phyloP scores from a whole-genome alignment of 2,888 invertebrate species.

The Drosophila melanosoma region DNA sequence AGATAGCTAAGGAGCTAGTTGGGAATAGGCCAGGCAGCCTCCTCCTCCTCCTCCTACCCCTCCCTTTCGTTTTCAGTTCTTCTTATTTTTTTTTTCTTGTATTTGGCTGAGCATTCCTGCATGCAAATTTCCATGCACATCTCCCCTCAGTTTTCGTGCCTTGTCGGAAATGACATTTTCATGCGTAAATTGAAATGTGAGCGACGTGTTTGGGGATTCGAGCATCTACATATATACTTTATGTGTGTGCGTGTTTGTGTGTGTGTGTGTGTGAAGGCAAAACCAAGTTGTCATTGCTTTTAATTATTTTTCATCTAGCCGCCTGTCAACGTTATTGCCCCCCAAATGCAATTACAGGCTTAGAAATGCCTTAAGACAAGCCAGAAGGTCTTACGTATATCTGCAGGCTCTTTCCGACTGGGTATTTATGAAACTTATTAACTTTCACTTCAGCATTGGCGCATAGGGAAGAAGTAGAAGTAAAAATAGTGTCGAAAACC shows the following conservation, averaged over 20 bases:
- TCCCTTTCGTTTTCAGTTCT: not conserved
- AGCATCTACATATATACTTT: constrained; percentile 13
- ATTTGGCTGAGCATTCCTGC: constrained; percentile 63
- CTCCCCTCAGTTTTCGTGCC: constrained; percentile 23
- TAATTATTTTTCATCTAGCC: constrained; percentile 71
- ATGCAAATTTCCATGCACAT: constrained; percentile 72
- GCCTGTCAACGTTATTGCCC: constrained; percentile 17
- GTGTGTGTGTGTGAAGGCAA: constrained; percentile 41
- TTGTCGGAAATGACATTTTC: constrained; percentile 80
- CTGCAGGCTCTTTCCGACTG: constrained; percentile 6
- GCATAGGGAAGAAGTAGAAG: not conserved
- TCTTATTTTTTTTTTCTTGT: constrained; percentile 13
- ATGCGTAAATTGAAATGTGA: constrained; percentile 84
- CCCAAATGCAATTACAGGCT: constrained; percentile 52
- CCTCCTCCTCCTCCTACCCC: constrained; percentile 1
- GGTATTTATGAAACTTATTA: constrained; percentile 38
- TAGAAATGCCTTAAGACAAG: constrained; percentile 29
- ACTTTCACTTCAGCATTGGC: constrained; percentile 31
- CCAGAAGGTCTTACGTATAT: not conserved
- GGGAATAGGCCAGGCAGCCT: constrained; percentile 37
- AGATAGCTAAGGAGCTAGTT: constrained; percentile 18
- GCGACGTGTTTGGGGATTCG: constrained; percentile 80
- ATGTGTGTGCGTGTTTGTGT: not conserved
- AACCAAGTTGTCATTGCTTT: constrained; percentile 75
- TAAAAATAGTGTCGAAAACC: constrained; percentile 6